Evolutionary conservation across 2,113 vertebrate genomes (phyloP), one percentile per base, ranked within the genome.

Genomic region (Scomber scombrus): DNA sequence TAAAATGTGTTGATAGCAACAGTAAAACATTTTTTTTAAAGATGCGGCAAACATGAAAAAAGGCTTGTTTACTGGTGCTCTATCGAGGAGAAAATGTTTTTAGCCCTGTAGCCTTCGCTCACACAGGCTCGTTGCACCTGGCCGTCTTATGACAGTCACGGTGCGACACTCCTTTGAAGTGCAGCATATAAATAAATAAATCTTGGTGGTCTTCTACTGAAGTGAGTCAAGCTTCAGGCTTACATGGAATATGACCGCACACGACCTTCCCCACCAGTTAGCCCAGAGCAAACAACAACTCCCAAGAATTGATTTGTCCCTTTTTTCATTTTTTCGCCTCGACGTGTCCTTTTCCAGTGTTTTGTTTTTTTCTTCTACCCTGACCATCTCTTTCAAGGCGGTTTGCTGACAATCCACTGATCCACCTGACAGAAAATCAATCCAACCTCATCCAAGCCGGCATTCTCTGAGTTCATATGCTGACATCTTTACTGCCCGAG

Each of bases 401-500:
- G 61, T 85, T 62, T 5, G 19, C 77, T 73, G 77, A 87, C 85
- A 87, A 79, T 87, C 79, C 57, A 71, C 64, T 46, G 87, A 85
- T 81, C 82, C 69, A 65, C 57, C 76, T 13, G 87, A 91, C 89
- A 88, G 82, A 43, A 89, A 90, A 91, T 91, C 87, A n/a, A 92
- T 93, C 45, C 50, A 18, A 50, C 81, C 82, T 85, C 80, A 62
- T 90, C 73, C 55, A 56, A 71, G 61, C 71, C 71, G 13, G 64
- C 26, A 51, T 78, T 89, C 74, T 73, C 79, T 21, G 29, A 51
- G 66, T 50, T 82, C 74, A 55, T 78, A 81, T 88, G 78, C 60
- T 31, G 64, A 71, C 85, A 89, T 89, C 73, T 81, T 4, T 40
- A 56, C 75, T 45, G 58, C 71, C 70, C 4, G 26, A 46, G 46